Base-by-base conservation (phyloP, 1,140 invertebrate genomes). In the Adoxophyes honmai region DNA sequence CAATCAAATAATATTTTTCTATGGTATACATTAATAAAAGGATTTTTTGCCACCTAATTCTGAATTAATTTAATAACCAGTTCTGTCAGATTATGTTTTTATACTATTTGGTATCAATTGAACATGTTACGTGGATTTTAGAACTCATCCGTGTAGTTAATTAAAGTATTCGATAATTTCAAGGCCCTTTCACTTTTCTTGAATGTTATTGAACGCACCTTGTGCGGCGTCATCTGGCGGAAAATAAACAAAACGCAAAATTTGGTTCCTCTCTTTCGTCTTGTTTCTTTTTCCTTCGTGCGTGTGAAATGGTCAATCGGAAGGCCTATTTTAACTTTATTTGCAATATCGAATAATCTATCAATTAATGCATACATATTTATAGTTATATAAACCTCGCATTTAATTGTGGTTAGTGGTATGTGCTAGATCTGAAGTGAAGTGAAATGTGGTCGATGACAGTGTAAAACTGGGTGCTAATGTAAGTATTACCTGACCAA, bases 381-480 rank as follows among this genome's bases (percentile, higher is more conserved):
- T 67, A 70, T 66, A 66, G 62, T 62, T 55, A 68, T 67, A 55
- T 59, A 66, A 62, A 64, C 33, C 42, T 48, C 42, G 36, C 38
- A 39, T 59, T 66, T 57, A 53, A 67, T 60, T 63, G 73, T 80
- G 64, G 74, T 75, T 60, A 61, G 73, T 80, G 65, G 74, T 75
- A 79, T 81, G 52, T 57, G 73, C 59, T 77, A 66, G 55, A 72
- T 73, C 60, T 68, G 55, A 66, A 68, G 73, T 83, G 78, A 83
- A 85, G 73, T 83, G 78, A 83, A 85, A 82, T 87, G 84, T 87
- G 81, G 74, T 84, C 70, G 79, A 87, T 85, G 81, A 87, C 80
- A 84, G 75, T 75, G 81, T 84, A 62, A 84, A 82, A 86, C 78
- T 72, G 74, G 68, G 75, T 77, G 77, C 75, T 82, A 81, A 48